These are phyloP conservation scores for Morpho achilles DNA, from an alignment of 2,888 invertebrate species.

Conservation along the genomic window DNA sequence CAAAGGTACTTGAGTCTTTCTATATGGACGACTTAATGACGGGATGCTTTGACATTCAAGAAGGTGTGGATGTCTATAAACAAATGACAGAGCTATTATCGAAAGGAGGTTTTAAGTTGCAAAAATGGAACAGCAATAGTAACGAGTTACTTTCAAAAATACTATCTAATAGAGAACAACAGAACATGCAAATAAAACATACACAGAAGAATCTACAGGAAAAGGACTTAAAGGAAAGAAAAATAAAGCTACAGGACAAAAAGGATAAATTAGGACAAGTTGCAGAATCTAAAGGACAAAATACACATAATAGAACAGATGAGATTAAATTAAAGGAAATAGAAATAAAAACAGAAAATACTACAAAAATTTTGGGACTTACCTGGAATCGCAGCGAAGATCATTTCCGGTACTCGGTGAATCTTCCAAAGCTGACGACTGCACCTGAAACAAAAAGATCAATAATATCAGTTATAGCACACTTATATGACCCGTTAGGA, in stretches of 20 bases:
- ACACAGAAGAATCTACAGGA: background rate
- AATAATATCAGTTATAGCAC: conserved; percentile 21
- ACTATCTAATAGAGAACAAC: background rate
- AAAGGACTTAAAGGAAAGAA: background rate
- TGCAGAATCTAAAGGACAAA: background rate
- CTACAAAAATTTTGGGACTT: conserved; percentile 18
- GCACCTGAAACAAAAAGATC: conserved; percentile 14
- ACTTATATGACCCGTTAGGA: conserved; percentile 17
- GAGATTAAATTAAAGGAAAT: background rate
- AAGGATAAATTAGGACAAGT: background rate
- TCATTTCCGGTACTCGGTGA: conserved; percentile 4
- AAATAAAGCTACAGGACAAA: background rate
- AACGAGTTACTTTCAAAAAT: conserved; percentile 13
- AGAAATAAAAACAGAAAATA: background rate
- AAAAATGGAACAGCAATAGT: conserved; percentile 30
- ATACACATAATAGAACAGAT: background rate
- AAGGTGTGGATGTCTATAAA: conserved; percentile 19
- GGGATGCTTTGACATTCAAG: conserved; percentile 22
- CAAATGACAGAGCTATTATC: conserved; percentile 30
- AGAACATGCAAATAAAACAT: too few relatives aligned
- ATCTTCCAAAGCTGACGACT: background rate
- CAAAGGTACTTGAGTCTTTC: conserved; percentile 13
- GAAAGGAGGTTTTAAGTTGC: conserved; percentile 33
- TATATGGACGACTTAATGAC: conserved; percentile 31
- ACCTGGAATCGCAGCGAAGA: conserved; percentile 11